phyloP scores from a whole-genome alignment of 37 sponge, comb jelly and placozoan species.

The Halisarca cf. caerulea region DNA sequence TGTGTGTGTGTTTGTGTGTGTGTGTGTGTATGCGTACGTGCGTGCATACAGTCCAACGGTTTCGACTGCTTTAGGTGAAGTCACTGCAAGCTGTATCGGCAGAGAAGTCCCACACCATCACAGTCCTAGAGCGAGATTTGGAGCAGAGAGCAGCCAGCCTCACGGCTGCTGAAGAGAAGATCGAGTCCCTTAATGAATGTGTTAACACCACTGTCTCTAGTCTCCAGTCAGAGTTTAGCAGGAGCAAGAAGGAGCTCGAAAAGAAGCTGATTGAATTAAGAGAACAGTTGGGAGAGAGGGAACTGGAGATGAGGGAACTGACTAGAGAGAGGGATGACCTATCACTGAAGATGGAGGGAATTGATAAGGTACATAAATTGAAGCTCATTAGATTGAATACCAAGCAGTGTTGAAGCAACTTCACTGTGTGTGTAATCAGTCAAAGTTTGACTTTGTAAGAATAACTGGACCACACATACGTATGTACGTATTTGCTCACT shows the following conservation, averaged over 20 bases:
- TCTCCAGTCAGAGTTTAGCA: background rate
- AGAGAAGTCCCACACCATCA: conserved; percentile 48
- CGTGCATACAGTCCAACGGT: too few species aligned
- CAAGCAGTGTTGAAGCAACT: too few species aligned
- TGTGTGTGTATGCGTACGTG: too few species aligned
- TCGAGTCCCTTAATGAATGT: background rate
- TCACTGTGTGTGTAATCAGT: too few species aligned
- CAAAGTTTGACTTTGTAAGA: too few species aligned
- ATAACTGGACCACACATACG: too few species aligned
- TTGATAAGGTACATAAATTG: too few species aligned
- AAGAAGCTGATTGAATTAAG: background rate
- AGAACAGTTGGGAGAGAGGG: background rate
- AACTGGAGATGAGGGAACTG: background rate
- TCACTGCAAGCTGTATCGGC: conserved; percentile 2
- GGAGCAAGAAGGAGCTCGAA: conserved; percentile 19
- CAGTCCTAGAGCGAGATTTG: conserved; percentile 32
- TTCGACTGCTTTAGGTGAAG: background rate
- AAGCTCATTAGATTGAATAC: too few species aligned
- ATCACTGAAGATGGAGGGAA: background rate
- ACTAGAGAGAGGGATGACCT: background rate
- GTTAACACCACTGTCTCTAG: background rate
- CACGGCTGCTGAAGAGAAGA: conserved; percentile 19
- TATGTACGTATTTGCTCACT: too few species aligned
- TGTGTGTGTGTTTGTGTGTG: too few species aligned
- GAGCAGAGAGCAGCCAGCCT: conserved; percentile 29